Evolutionary conservation across 2,113 vertebrate species (phyloP), one percentile per base, ranked within the genome.

Genomic region (Pagrus major): DNA sequence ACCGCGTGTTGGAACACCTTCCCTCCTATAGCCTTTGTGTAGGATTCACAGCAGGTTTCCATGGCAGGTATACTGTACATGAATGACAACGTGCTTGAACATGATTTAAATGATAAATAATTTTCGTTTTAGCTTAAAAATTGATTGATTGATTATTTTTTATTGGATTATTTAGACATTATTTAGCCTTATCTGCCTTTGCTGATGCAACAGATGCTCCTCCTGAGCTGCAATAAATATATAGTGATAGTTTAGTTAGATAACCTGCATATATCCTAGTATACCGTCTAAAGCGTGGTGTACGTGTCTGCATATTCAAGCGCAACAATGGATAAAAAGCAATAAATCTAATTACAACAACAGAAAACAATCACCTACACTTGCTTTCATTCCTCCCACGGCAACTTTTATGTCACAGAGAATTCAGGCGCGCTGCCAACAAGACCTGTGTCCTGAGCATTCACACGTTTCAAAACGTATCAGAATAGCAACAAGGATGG

Each of bases 401-500:
- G 27, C 21, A 18, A 25, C 59, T 23, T 67, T 51, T 77, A n/a
- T n/a, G 76, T 85, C 52, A 51, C 76, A 44, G 10, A 64, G 65
- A 69, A 78, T 76, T 49, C 31, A 37, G 77, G 78, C 65, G 27
- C 46, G 51, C 16, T 56, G 86, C 83, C 84, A 91, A 82, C 61
- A 46, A 42, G 29, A 71, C 66, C 47, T 77, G 54, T 67, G 79
- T 88, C 88, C 52, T 92, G 91, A 76, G 77, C 81, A 88, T 89
- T 93, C 66, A 89, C 92, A 94, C 83, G 77, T 93, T 85, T 87
- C 81, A 64, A 67, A 86, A 71, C 71, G 56, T 80, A 88, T 92
- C 25, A 81, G 52, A 91, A 91, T 86, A 91, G 87, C 63, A 58
- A 44, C 16, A 55, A 76, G 75, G 80, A 59, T 75, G 87, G 78